Evolutionary conservation across 2,797 vertebrate genomes (phyloP).

Genomic region (Manis javanica): DNA sequence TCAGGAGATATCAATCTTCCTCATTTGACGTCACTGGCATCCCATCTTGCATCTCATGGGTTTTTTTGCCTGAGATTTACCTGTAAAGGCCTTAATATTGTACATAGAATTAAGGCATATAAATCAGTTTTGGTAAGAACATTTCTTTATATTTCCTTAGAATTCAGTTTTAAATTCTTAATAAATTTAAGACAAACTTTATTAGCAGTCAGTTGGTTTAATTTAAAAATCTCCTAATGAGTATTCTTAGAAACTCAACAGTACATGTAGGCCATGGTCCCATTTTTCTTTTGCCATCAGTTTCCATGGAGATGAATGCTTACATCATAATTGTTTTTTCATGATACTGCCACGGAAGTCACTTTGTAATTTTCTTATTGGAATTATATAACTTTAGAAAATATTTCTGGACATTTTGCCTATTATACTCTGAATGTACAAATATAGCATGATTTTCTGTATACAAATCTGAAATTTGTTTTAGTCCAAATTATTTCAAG

Average conservation of each 20-base stretch:
- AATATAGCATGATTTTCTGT: not conserved
- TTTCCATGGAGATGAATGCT: constrained; percentile 49
- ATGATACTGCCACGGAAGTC: constrained; percentile 13
- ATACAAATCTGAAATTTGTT: constrained; percentile 37
- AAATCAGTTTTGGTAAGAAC: constrained; percentile 91
- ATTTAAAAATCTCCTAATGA: constrained; percentile 42
- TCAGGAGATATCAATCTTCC: constrained; percentile 95
- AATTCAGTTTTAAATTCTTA: constrained; percentile 62
- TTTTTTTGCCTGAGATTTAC: constrained; percentile 94
- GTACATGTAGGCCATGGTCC: not conserved
- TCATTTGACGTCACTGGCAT: constrained; percentile 91
- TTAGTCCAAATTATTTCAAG: constrained; percentile 40
- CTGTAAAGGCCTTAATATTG: constrained; percentile 94
- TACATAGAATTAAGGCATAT: constrained; percentile 92
- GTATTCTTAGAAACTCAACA: constrained; percentile 32
- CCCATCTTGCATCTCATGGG: constrained; percentile 86
- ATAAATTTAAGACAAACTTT: constrained; percentile 50
- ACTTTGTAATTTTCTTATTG: constrained; percentile 35
- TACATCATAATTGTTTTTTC: constrained; percentile 20
- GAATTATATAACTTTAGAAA: constrained; percentile 6
- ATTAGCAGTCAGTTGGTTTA: constrained; percentile 53
- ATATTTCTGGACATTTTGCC: constrained; percentile 9
- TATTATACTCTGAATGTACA: not conserved
- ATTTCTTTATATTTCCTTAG: constrained; percentile 56
- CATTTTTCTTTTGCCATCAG: not conserved